Percentiles rank a stretch among this genome's conserved stretches.
These are phyloP conservation scores for Drosophila birchii DNA, from an alignment of 2,888 invertebrate species.

Conservation along the genomic window DNA sequence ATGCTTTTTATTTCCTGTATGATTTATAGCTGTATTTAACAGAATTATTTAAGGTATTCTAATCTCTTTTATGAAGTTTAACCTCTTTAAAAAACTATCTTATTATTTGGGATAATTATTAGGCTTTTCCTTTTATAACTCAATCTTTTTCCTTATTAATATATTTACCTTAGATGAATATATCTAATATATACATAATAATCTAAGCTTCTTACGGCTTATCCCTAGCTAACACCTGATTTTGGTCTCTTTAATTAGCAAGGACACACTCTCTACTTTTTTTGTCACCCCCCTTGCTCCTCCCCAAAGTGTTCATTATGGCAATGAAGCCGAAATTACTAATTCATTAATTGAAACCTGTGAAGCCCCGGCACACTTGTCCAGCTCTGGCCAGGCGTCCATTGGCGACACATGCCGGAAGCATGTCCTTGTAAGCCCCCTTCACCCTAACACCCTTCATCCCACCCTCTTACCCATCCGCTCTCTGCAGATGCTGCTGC, in stretches of 20 bases:
- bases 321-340: slow-evolving; percentile 74
- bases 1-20: neutral
- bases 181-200: no score
- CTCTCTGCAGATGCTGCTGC: slow-evolving; percentile 60
- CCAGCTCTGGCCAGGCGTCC: slow-evolving; percentile 30
- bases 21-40: neutral
- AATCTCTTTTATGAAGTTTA: neutral
- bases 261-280: slow-evolving; percentile 6
- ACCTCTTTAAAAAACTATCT: neutral
- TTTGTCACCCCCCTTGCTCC: neutral
- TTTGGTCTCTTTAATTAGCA: slow-evolving; percentile 13
- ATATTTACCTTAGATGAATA: neutral
- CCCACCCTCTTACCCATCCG: no score
- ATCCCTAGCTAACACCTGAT: slow-evolving; percentile 6
- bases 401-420: slow-evolving; percentile 37
- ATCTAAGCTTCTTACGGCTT: neutral
- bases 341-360: slow-evolving; percentile 79
- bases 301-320: slow-evolving; percentile 63
- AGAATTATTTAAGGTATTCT: neutral
- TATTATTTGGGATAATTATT: neutral
- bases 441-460: neutral
- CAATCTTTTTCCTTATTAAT: no score
- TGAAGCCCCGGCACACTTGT: slow-evolving; percentile 16
- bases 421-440: slow-evolving; percentile 21
- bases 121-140: neutral